Evolutionary conservation across 2,113 vertebrate genomes (phyloP).

Genomic region (Carollia perspicillata): DNA sequence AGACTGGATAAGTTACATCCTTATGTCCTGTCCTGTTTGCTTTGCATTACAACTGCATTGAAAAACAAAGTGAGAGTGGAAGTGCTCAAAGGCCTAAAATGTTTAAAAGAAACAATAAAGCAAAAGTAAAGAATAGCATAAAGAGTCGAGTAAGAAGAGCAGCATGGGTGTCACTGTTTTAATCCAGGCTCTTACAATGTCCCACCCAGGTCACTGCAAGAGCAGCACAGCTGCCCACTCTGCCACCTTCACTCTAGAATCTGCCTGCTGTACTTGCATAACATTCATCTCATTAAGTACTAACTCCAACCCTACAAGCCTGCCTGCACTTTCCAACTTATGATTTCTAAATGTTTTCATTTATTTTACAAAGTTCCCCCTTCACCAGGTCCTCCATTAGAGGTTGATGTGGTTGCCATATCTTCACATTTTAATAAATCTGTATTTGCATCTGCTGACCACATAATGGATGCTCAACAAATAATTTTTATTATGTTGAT

Average conservation of each 20-base stretch:
- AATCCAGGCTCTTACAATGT: not conserved
- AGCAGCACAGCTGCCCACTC: fast-evolving
- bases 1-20: not conserved
- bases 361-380: not conserved
- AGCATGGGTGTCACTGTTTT: not conserved
- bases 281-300: not conserved
- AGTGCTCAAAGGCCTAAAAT: not conserved
- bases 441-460: not conserved
- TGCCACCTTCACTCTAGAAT: not conserved
- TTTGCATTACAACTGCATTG: not conserved
- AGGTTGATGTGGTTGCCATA: not conserved
- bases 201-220: not conserved
- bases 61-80: not conserved
- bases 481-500: not conserved
- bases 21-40: not conserved
- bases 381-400: not conserved
- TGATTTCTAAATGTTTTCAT: not conserved
- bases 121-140: not conserved
- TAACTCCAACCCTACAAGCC: not conserved
- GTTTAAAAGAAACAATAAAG: not conserved
- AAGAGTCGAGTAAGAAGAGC: not conserved
- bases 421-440: not conserved
- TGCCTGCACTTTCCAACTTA: not conserved
- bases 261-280: not conserved
- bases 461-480: not conserved